Conservation (phyloP, 2,888 invertebrate species). For the Seira sanloemensis region DNA sequence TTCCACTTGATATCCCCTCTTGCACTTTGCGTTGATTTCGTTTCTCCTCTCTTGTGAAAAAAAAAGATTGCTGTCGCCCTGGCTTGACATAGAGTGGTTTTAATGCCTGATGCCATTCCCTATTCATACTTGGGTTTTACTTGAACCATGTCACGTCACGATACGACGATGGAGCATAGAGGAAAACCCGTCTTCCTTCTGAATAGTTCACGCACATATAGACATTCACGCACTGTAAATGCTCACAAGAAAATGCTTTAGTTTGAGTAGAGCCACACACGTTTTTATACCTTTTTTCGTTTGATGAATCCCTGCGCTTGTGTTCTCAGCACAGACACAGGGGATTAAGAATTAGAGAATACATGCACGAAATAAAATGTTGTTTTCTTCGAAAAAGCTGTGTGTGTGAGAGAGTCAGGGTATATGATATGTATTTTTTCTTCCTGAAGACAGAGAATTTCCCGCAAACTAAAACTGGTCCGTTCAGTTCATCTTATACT, state of each 20-base stretch:
- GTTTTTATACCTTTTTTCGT: background rate
- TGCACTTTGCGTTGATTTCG: background rate
- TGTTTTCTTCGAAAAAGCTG: conserved; percentile 2
- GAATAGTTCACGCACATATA: conserved; percentile 9
- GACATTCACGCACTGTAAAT: conserved; percentile 7
- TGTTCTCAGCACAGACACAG: background rate
- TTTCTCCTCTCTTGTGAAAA: background rate
- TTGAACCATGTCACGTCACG: conserved; percentile 3
- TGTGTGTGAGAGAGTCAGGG: background rate
- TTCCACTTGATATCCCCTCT: background rate
- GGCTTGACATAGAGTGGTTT: background rate
- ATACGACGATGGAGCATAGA: background rate
- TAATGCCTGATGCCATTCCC: background rate
- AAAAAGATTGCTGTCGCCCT: conserved; percentile 11
- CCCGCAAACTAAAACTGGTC: conserved; percentile 20
- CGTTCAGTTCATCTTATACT: conserved; percentile 5
- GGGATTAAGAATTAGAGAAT: conserved; percentile 5
- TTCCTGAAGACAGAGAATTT: background rate
- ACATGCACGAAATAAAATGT: too few relatives aligned
- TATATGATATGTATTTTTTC: background rate
- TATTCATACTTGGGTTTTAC: background rate
- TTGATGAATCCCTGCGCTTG: conserved; percentile 2
- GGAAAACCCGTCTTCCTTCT: conserved; percentile 10
- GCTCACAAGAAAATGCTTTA: background rate
- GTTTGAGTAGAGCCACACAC: background rate